Percentiles rank a stretch among this genome's conserved stretches.
These are phyloP conservation scores for Ctena decussata DNA, from an alignment of 2,888 invertebrate species.

Conservation along the genomic window DNA sequence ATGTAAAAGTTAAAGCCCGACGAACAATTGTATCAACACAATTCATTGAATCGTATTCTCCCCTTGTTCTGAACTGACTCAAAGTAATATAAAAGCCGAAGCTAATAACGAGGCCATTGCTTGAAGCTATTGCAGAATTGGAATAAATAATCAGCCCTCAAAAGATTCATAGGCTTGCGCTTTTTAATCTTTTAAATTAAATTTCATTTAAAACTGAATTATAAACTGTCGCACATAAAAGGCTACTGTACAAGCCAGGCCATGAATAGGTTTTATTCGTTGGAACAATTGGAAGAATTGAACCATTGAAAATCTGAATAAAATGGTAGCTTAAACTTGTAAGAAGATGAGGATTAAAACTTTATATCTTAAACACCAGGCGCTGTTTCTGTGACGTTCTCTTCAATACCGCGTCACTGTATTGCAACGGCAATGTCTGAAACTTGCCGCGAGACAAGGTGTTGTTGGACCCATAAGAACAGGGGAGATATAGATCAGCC, in stretches of 20 bases:
- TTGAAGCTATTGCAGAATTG: background rate
- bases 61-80: too few relatives aligned
- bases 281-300: background rate
- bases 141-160: background rate
- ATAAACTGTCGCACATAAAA: background rate
- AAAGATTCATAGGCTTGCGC: background rate
- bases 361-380: background rate
- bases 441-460: too few relatives aligned
- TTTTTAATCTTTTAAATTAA: background rate
- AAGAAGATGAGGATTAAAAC: background rate
- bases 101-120: background rate
- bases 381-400: background rate
- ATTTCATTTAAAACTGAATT: slow-evolving; percentile 2
- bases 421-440: too few relatives aligned
- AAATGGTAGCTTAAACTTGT: background rate
- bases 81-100: too few relatives aligned
- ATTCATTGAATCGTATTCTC: background rate
- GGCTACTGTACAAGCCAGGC: background rate
- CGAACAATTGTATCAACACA: background rate
- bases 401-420: too few relatives aligned
- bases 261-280: background rate
- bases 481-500: too few relatives aligned
- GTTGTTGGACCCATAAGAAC: too few relatives aligned
- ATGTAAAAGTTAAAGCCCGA: slow-evolving; percentile 28
- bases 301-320: background rate